These are phyloP conservation scores for Caenorhabditis brenneri DNA, from an alignment of 1,140 invertebrate genomes.

Conservation along the genomic window DNA sequence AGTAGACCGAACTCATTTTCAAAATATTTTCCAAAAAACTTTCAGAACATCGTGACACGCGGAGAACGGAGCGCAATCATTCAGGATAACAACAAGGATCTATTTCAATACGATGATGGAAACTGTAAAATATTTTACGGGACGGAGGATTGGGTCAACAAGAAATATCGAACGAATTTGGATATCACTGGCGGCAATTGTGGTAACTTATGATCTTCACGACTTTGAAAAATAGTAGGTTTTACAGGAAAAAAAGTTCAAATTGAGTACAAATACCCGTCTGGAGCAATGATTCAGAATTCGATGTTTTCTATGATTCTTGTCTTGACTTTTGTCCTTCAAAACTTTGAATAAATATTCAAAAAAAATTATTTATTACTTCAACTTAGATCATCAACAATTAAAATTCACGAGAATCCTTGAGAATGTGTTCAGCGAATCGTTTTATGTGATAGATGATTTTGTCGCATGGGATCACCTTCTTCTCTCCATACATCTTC, in stretches of 20 bases:
- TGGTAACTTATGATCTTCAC: not conserved
- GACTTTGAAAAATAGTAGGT: not conserved
- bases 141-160: not conserved
- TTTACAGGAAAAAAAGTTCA: not conserved
- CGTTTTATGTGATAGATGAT: too few relatives aligned
- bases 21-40: not conserved
- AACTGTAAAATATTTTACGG: not conserved
- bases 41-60: not conserved
- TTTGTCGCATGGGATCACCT: too few relatives aligned
- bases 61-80: not conserved
- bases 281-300: too few relatives aligned
- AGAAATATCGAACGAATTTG: not conserved
- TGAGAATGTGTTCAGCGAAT: too few relatives aligned
- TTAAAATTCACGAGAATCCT: too few relatives aligned
- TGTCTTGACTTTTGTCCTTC: too few relatives aligned
- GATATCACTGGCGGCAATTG: not conserved
- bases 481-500: too few relatives aligned
- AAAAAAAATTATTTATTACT: too few relatives aligned
- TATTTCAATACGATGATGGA: not conserved
- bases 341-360: too few relatives aligned
- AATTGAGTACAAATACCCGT: not conserved
- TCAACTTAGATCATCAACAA: too few relatives aligned
- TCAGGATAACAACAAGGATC: not conserved
- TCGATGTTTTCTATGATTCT: too few relatives aligned
- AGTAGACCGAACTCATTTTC: not conserved